A percentile compares a stretch with the other conserved stretches of the same genome.
Evolutionary conservation across 2,888 invertebrate genomes (phyloP).

Genomic region (Eledona agricola): DNA sequence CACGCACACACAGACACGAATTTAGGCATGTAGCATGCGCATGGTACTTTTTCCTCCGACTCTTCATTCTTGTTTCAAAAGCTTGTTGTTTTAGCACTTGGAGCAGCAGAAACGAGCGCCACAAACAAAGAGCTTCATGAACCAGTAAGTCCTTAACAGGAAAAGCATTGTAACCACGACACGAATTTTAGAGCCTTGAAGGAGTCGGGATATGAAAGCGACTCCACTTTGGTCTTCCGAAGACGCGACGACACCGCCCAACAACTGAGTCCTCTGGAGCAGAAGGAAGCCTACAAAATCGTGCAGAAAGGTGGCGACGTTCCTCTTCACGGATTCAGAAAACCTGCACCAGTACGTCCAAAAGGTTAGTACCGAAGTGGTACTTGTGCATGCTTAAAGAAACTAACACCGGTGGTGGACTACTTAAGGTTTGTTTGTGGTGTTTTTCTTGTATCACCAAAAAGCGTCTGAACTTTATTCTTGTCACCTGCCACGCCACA

Average conservation of each 20-base stretch:
- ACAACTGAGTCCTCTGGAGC: constrained; percentile 82
- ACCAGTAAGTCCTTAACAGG: constrained; percentile 75
- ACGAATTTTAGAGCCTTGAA: constrained; percentile 74
- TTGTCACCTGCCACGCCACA: constrained; percentile 8
- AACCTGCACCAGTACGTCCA: constrained; percentile 85
- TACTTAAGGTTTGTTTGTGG: constrained; percentile 31
- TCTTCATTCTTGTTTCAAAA: constrained; percentile 24
- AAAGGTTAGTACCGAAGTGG: constrained; percentile 69
- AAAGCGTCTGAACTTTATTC: constrained; percentile 36
- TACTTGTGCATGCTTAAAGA: constrained; percentile 5
- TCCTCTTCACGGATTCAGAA: constrained; percentile 89
- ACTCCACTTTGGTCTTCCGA: constrained; percentile 86
- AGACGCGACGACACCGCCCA: constrained; percentile 74
- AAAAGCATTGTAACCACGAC: neutral
- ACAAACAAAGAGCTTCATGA: constrained; percentile 79
- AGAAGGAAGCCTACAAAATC: constrained; percentile 84
- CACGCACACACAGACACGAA: neutral
- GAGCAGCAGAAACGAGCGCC: constrained; percentile 75
- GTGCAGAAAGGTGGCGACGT: constrained; percentile 96
- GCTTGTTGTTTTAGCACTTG: constrained; percentile 68
- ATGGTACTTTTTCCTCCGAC: neutral
- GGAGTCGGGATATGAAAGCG: constrained; percentile 91
- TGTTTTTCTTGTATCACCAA: no score
- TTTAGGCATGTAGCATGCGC: constrained; percentile 21
- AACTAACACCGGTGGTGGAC: constrained; percentile 33